These are phyloP conservation scores for Eustalomyia histrio DNA, from an alignment of 2,888 invertebrate species.

Conservation along the genomic window DNA sequence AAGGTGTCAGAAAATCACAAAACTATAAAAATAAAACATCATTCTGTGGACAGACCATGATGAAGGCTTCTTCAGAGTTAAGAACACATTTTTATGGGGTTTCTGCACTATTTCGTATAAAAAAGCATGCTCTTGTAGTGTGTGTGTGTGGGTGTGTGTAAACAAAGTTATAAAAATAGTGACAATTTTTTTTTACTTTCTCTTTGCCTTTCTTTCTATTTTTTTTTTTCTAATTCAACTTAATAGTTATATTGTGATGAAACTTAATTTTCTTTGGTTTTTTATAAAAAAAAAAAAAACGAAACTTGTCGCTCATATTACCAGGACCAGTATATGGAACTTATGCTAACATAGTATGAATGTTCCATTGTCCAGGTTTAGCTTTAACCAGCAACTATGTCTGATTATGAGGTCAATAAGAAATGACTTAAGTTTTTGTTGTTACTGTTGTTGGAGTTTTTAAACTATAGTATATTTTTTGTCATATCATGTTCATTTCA, in stretches of 20 bases:
- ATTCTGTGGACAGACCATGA: constrained; percentile 3
- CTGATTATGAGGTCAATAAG: constrained; percentile 28
- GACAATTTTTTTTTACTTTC: constrained; percentile 17
- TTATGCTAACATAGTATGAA: not conserved
- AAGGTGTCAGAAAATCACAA: constrained; percentile 67
- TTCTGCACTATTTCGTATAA: constrained; percentile 2
- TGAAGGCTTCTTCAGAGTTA: not conserved
- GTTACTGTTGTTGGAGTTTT: constrained; percentile 12
- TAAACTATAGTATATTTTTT: constrained; percentile 3
- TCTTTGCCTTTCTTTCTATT: not conserved
- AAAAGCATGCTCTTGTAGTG: not conserved
- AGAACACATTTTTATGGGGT: constrained; percentile 38
- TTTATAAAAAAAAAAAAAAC: constrained; percentile 12
- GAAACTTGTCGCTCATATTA: constrained; percentile 14
- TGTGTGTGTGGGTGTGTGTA: not conserved
- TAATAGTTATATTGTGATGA: not conserved
- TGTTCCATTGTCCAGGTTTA: not conserved
- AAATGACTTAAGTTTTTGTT: constrained; percentile 18
- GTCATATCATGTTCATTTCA: constrained; percentile 37
- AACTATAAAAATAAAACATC: constrained; percentile 58
- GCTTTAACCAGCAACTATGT: constrained; percentile 19
- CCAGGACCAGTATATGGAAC: not conserved
- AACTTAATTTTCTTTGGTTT: constrained; percentile 53
- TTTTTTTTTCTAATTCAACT: constrained; percentile 39
- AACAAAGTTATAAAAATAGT: not conserved